These are phyloP conservation scores for Holocentrus rufus DNA, from an alignment of 2,797 vertebrate genomes.

Conservation along the genomic window DNA sequence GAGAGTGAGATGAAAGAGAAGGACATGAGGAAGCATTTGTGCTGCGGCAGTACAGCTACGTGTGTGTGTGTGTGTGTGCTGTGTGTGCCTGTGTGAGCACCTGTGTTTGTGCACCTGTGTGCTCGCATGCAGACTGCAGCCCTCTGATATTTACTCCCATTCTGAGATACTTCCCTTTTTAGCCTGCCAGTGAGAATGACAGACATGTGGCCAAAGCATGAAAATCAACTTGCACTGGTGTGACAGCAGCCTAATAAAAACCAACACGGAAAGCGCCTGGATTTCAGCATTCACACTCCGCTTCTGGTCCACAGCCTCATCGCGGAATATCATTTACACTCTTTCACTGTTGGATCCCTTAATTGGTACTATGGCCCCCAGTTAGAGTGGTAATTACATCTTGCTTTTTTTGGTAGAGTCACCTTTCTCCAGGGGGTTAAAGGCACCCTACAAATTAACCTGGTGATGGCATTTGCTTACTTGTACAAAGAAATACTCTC, in stretches of 20 bases:
- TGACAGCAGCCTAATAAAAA: conserved; percentile 38
- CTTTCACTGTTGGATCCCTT: conserved; percentile 35
- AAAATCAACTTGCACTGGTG: conserved; percentile 44
- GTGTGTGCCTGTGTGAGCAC: conserved; percentile 7
- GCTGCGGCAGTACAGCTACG: conserved; percentile 38
- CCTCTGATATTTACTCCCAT: conserved; percentile 39
- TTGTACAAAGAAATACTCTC: conserved; percentile 16
- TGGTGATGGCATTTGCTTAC: conserved; percentile 37
- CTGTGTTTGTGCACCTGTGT: conserved; percentile 11
- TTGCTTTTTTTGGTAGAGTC: conserved; percentile 39
- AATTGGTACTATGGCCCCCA: conserved; percentile 53
- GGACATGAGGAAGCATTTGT: conserved; percentile 69
- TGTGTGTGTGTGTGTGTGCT: neutral
- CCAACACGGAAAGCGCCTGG: conserved; percentile 25
- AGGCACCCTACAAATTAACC: conserved; percentile 38
- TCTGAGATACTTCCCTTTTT: conserved; percentile 36
- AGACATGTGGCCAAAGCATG: conserved; percentile 28
- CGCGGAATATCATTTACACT: conserved; percentile 26
- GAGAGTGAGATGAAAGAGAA: conserved; percentile 69
- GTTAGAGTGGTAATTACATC: conserved; percentile 59
- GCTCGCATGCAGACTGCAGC: conserved; percentile 32
- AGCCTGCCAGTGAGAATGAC: conserved; percentile 7
- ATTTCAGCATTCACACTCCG: conserved; percentile 18
- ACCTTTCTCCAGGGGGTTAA: conserved; percentile 41
- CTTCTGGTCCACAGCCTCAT: conserved; percentile 11